phyloP scores from a whole-genome alignment of 2,888 invertebrate species.

The Dendrolimus houi region DNA sequence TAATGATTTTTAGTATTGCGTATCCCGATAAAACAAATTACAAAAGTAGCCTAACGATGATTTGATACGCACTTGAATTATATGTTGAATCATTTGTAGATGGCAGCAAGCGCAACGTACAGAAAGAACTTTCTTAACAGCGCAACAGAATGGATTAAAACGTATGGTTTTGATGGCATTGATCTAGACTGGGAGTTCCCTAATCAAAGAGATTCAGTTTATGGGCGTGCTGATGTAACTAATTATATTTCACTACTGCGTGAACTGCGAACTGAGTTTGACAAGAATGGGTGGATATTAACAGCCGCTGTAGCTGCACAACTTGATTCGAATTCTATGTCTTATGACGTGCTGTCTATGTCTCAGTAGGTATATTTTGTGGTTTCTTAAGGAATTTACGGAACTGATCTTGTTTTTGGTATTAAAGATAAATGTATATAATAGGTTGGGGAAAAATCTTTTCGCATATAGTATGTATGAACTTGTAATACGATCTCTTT shows the following conservation, averaged over 20 bases:
- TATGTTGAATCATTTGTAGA: conserved; percentile 23
- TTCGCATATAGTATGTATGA: no score
- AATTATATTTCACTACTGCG: conserved; percentile 72
- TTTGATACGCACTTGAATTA: no score
- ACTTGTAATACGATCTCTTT: no score
- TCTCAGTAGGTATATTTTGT: conserved; percentile 47
- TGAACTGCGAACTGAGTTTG: conserved; percentile 74
- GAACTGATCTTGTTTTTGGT: no score
- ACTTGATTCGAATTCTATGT: conserved; percentile 53
- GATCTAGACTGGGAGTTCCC: conserved; percentile 87
- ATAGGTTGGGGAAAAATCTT: no score
- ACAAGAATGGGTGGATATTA: conserved; percentile 64
- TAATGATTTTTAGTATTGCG: no score
- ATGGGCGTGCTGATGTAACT: conserved; percentile 54
- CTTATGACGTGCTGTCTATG: conserved; percentile 77
- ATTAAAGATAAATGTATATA: no score
- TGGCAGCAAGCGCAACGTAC: conserved; percentile 48
- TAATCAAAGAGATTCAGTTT: conserved; percentile 65
- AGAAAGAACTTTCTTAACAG: conserved; percentile 76
- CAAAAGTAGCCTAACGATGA: no score
- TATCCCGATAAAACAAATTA: no score
- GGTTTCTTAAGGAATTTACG: no score
- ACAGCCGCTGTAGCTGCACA: conserved; percentile 79
- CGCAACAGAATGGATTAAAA: conserved; percentile 67
- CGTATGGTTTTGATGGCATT: conserved; percentile 81